Conservation (phyloP, 2,113 vertebrate genomes). For the Callithrix jacchus region DNA sequence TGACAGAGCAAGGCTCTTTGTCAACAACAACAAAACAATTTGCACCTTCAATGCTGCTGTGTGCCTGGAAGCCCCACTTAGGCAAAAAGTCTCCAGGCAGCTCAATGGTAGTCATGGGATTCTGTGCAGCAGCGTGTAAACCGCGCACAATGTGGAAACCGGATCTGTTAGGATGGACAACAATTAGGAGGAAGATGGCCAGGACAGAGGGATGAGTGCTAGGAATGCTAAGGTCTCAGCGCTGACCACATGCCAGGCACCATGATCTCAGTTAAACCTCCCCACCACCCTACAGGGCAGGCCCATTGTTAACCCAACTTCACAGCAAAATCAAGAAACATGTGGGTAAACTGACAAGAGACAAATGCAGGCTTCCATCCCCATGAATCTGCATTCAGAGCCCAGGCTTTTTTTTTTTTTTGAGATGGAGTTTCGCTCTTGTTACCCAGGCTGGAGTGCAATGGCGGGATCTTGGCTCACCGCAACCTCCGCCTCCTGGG, state of each 20-base stretch:
- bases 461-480: too few species aligned
- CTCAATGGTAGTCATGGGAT: rapidly evolving
- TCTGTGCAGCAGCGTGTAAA: neutral
- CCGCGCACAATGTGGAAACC: neutral
- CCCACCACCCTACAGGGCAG: rapidly evolving
- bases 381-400: neutral
- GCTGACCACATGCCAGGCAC: neutral
- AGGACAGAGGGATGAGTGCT: rapidly evolving
- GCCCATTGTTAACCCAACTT: rapidly evolving
- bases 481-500: too few species aligned
- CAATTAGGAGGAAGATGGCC: neutral
- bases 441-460: too few species aligned
- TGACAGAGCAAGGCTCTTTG: too few species aligned
- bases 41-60: neutral
- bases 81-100: neutral
- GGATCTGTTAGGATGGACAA: neutral
- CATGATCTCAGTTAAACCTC: neutral
- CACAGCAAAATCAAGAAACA: neutral
- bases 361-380: neutral
- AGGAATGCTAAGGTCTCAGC: rapidly evolving
- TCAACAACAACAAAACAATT: too few species aligned
- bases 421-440: too few species aligned
- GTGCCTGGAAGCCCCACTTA: neutral
- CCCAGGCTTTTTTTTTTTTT: neutral
- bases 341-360: rapidly evolving